Base-by-base conservation (phyloP, 2,888 invertebrate genomes). In the Achlya flavicornis region DNA sequence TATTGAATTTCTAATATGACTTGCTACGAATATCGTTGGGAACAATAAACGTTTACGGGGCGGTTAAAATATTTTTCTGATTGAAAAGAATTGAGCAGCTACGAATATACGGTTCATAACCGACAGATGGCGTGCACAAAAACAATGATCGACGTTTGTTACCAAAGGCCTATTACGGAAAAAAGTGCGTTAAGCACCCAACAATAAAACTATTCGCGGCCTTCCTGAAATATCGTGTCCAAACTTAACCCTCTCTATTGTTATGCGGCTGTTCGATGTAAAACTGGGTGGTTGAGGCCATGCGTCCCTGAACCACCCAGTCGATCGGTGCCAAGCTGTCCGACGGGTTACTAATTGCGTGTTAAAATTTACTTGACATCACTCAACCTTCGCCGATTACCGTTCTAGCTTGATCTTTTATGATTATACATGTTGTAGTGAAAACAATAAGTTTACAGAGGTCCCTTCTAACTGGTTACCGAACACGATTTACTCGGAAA, bases 361-460 rank as follows among this genome's bases (percentile, higher is more conserved):
- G 91, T 89, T 90, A 90, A 91, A 92, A 88, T 91, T 92, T 88
- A 91, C 91, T 90, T 89, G 91, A 91, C 91, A 87, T 86, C 88
- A 83, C 84, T 87, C 87, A 90, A 88, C 92, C 91, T 91, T 91
- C 88, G 77, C 76, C 72, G 68, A 68, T 74, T 75, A 70, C 85
- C 85, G 81, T 72, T 74, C 66, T 79, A 79, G 70, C 71, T 75
- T 78, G 86, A 86, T 72, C 87, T 78, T 76, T 73, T 71, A 68
- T 69, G 69, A 73, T 71, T 69, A 69, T 71, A 67, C 67, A 65
- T 67, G 65, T 69, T 68, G 68, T 70, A 73, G 63, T 58, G 65
- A 70, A 77, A 61, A 83, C 83, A 81, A 83, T 84, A 76, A 75
- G 70, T 70, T 68, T 64, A 67, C 72, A 69, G 69, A 76, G 86